A percentile compares a stretch with the other conserved stretches of the same genome.
phyloP scores from a whole-genome alignment of 2,113 vertebrate species.

The Cariama cristata region DNA sequence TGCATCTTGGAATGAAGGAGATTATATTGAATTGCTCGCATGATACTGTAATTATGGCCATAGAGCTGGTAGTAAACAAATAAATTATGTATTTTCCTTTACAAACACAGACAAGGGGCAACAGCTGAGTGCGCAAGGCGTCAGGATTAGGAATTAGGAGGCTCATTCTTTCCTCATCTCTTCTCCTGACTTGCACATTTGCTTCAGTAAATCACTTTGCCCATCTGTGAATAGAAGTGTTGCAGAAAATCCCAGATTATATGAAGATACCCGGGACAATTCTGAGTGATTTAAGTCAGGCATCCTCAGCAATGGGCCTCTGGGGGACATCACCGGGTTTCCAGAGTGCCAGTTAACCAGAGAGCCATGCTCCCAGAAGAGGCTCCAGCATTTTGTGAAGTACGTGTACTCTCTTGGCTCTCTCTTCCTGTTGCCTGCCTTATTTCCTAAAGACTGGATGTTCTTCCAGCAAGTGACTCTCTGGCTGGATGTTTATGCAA shows the following conservation, averaged over 20 bases:
- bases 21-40: not conserved
- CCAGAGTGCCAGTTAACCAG: not conserved
- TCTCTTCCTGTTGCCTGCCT: not conserved
- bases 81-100: not conserved
- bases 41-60: not conserved
- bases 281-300: not conserved
- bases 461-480: conserved; percentile 29
- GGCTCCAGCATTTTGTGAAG: not conserved
- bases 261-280: not conserved
- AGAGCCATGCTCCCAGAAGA: not conserved
- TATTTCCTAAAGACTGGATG: conserved; percentile 2
- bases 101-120: not conserved
- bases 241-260: not conserved
- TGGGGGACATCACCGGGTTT: not conserved
- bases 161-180: not conserved
- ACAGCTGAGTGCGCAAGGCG: not conserved
- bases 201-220: not conserved
- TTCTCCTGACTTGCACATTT: not conserved
- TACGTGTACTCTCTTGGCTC: not conserved
- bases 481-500: not conserved
- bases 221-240: not conserved
- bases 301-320: not conserved
- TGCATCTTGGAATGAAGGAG: not conserved
- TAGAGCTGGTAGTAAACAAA: conserved; percentile 3
- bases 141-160: not conserved